These are phyloP conservation scores for Chaenodraco wilsoni DNA, from an alignment of 2,797 vertebrate genomes.

Conservation along the genomic window DNA sequence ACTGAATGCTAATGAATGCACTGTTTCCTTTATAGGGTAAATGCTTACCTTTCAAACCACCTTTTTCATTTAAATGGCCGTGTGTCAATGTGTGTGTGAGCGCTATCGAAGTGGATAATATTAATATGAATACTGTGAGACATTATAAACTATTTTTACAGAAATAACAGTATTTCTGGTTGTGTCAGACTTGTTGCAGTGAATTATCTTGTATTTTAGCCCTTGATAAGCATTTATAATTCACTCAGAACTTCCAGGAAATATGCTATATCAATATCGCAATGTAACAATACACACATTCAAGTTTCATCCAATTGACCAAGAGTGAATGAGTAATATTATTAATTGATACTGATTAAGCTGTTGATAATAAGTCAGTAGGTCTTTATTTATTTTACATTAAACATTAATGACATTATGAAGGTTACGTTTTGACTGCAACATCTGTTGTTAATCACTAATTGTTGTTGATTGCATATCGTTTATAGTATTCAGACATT, in stretches of 20 bases:
- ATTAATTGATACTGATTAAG: neutral
- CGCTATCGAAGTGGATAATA: neutral
- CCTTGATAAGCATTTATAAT: neutral
- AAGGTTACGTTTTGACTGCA: neutral
- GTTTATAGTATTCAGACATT: neutral
- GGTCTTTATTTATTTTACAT: neutral
- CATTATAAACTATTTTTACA: neutral
- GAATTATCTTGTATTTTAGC: neutral
- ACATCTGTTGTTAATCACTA: neutral
- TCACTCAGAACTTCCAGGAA: neutral
- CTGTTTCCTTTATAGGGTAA: neutral
- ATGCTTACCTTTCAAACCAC: neutral
- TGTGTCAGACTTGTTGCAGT: too few species aligned
- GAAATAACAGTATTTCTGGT: too few species aligned
- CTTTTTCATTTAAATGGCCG: neutral
- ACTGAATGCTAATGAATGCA: conserved; percentile 23
- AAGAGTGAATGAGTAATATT: neutral
- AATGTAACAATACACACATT: neutral
- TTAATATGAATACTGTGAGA: neutral
- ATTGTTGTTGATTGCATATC: neutral
- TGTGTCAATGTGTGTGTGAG: neutral
- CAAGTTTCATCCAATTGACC: neutral
- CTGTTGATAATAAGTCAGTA: neutral
- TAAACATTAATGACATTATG: neutral
- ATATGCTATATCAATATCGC: neutral